Conservation (phyloP, 92 coral and sea anemone genomes). For the Porites cylindrica region DNA sequence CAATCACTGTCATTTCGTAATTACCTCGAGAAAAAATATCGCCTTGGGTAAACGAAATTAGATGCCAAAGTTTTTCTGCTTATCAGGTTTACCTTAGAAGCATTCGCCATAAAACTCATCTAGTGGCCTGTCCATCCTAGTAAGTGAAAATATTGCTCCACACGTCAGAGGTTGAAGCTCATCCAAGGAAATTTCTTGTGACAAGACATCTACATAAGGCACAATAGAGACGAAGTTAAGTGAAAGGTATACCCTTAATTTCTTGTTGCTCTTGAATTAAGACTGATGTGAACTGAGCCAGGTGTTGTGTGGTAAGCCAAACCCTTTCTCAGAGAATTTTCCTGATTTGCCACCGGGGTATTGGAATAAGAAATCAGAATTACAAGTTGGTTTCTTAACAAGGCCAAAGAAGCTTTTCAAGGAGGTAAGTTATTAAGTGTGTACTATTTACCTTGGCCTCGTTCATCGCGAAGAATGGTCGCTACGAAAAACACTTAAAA, state of each 20-base stretch:
- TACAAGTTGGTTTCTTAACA: background rate
- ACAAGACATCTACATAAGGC: background rate
- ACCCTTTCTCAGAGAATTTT: background rate
- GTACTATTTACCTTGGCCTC: background rate
- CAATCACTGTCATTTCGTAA: slow-evolving; percentile 8
- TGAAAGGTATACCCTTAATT: background rate
- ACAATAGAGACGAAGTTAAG: background rate
- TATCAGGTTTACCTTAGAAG: background rate
- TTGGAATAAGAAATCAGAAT: background rate
- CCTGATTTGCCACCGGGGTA: background rate
- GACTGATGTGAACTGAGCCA: background rate
- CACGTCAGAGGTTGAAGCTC: background rate
- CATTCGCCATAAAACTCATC: background rate
- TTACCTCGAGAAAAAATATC: slow-evolving; percentile 12
- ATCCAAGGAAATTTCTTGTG: background rate
- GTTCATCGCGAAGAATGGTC: background rate
- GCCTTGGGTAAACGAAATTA: background rate
- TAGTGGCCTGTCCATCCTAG: background rate
- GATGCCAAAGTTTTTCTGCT: background rate
- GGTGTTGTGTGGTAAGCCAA: background rate
- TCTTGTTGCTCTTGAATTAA: background rate
- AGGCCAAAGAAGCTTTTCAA: background rate
- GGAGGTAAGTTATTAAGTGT: slow-evolving; percentile 9
- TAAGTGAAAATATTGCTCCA: background rate
- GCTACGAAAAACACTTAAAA: background rate